A percentile compares a stretch with the other conserved stretches of the same genome.
Evolutionary conservation across 2,888 invertebrate genomes (phyloP).

Genomic region (Eristalis tenax): DNA sequence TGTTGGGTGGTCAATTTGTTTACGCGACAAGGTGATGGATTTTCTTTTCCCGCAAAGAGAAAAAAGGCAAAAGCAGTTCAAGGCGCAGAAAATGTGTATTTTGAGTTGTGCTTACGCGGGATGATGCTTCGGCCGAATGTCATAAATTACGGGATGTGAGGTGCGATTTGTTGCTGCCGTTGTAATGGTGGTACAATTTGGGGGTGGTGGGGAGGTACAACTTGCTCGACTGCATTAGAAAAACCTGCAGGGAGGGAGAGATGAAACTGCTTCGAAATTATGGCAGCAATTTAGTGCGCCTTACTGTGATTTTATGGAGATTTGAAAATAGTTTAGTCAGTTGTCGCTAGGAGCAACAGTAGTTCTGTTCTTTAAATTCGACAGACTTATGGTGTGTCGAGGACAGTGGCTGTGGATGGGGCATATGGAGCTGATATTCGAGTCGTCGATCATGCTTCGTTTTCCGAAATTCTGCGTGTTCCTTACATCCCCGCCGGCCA

Average conservation of each 20-base stretch:
- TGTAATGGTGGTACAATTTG: not conserved
- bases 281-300: slow-evolving; percentile 44
- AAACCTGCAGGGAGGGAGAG: slow-evolving; percentile 29
- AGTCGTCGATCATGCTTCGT: too few relatives aligned
- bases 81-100: slow-evolving; percentile 52
- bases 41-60: slow-evolving; percentile 31
- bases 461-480: too few relatives aligned
- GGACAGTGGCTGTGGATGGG: too few relatives aligned
- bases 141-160: slow-evolving; percentile 68
- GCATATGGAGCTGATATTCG: too few relatives aligned
- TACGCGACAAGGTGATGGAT: slow-evolving; percentile 72
- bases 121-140: slow-evolving; percentile 68
- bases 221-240: slow-evolving; percentile 47
- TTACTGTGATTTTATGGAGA: not conserved
- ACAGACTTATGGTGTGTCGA: too few relatives aligned
- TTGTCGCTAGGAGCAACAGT: too few relatives aligned
- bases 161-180: slow-evolving; percentile 60
- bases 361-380: too few relatives aligned
- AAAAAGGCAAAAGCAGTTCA: slow-evolving; percentile 41
- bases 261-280: slow-evolving; percentile 18
- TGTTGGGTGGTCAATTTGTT: slow-evolving; percentile 72
- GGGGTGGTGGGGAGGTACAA: slow-evolving; percentile 41
- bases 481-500: too few relatives aligned
- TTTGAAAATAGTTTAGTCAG: too few relatives aligned
- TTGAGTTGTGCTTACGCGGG: slow-evolving; percentile 65